Evolutionary conservation across 1,140 invertebrate genomes (phyloP).

Genomic region (Nixonia krombeini): DNA sequence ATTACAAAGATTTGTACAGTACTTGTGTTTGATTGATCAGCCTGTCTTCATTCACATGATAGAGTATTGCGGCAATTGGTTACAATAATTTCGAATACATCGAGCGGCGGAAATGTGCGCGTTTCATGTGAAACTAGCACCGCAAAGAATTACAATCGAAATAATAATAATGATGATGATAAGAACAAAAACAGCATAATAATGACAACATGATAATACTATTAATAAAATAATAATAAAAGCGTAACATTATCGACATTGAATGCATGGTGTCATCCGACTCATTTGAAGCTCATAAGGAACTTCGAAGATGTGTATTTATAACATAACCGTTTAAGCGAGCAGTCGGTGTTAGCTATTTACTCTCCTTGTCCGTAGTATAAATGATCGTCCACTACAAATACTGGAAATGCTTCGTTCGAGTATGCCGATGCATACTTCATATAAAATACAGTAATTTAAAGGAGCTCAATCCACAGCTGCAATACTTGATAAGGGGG

Average conservation of each 20-base stretch:
- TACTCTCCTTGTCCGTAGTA: conserved; percentile 65
- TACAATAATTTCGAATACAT: not conserved
- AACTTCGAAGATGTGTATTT: conserved; percentile 56
- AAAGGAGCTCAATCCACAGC: conserved; percentile 51
- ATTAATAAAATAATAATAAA: too few relatives aligned
- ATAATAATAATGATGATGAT: too few relatives aligned
- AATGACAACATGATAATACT: too few relatives aligned
- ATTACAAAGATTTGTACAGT: too few relatives aligned
- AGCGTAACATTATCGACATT: conserved; percentile 8
- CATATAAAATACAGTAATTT: conserved; percentile 34
- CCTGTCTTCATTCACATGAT: too few relatives aligned
- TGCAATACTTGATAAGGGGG: conserved; percentile 21
- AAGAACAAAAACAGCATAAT: too few relatives aligned
- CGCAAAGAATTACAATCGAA: conserved; percentile 38
- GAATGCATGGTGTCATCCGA: conserved; percentile 38
- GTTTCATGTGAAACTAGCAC: conserved; percentile 37
- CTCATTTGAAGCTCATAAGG: conserved; percentile 52
- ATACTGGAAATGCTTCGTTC: conserved; percentile 63
- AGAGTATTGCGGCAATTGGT: too few relatives aligned
- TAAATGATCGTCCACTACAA: conserved; percentile 66
- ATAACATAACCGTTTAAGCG: conserved; percentile 56
- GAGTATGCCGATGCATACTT: conserved; percentile 57
- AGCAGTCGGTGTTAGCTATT: conserved; percentile 68
- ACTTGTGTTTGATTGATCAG: too few relatives aligned
- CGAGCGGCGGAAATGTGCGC: conserved; percentile 2